Conservation (phyloP, 2,113 vertebrate species). For the Delphinus delphis region DNA sequence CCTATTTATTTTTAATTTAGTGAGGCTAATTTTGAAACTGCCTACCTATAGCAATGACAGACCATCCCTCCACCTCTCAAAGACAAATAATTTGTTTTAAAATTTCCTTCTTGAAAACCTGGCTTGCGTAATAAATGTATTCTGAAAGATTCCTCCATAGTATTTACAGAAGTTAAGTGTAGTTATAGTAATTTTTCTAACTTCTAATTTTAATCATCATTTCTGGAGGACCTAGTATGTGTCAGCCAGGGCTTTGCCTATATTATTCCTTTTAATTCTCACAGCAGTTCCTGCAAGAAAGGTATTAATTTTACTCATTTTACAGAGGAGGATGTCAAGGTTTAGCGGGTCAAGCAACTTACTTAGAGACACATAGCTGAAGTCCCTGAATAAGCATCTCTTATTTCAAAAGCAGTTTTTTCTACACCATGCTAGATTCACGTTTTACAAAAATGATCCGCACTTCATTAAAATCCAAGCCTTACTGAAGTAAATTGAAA, state of each 20-base stretch:
- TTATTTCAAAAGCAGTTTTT: not conserved
- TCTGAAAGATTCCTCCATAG: not conserved
- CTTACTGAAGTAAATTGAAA: conserved; percentile 29
- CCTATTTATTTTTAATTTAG: conserved; percentile 5
- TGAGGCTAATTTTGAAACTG: not conserved
- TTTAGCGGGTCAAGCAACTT: not conserved
- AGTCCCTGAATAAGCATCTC: not conserved
- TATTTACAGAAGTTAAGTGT: not conserved
- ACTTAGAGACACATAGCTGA: not conserved
- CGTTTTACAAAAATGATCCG: not conserved
- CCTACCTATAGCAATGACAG: not conserved
- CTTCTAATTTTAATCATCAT: conserved; percentile 6
- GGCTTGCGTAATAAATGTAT: not conserved
- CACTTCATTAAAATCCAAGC: not conserved
- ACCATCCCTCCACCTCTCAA: not conserved
- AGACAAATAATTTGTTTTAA: conserved; percentile 23
- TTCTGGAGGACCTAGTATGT: conserved; percentile 4
- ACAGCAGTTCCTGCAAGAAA: not conserved
- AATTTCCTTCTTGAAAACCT: not conserved
- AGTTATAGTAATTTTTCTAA: not conserved
- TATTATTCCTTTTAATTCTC: not conserved
- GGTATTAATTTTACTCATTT: not conserved
- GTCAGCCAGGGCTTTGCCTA: not conserved
- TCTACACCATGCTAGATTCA: not conserved
- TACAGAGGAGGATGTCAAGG: not conserved